phyloP scores from a whole-genome alignment of 2,888 invertebrate genomes.

The Drosophila affinis region DNA sequence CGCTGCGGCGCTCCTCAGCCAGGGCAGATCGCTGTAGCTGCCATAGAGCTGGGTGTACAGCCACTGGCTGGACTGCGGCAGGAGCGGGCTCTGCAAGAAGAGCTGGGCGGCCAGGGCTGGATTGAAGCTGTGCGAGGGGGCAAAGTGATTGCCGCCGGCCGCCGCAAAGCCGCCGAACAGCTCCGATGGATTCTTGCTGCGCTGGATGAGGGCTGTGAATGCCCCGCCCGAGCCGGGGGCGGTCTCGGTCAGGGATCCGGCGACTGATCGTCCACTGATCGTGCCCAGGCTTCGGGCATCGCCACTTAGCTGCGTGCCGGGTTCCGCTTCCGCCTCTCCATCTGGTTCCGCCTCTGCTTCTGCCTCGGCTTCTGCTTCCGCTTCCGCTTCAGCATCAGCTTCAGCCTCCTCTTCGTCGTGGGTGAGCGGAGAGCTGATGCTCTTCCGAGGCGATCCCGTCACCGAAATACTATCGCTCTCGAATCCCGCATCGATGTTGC shows the following conservation, averaged over 20 bases:
- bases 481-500: constrained; percentile 83
- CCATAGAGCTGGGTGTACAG: constrained; percentile 91
- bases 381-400: constrained; percentile 59
- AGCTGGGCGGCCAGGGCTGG: constrained; percentile 88
- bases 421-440: constrained; percentile 84
- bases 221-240: constrained; percentile 77
- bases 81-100: constrained; percentile 89
- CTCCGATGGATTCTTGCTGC: constrained; percentile 83
- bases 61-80: constrained; percentile 92
- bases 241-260: constrained; percentile 43
- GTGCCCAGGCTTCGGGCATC: constrained; percentile 53
- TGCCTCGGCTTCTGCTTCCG: constrained; percentile 50
- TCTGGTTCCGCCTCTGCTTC: constrained; percentile 22
- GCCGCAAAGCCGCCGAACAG: constrained; percentile 84
- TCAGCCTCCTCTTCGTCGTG: constrained; percentile 81
- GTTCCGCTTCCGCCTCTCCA: constrained; percentile 52
- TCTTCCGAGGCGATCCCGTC: constrained; percentile 84
- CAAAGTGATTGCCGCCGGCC: constrained; percentile 84
- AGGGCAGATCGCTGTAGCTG: constrained; percentile 87
- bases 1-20: constrained; percentile 85
- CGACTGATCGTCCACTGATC: not conserved
- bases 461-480: constrained; percentile 84
- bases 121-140: constrained; percentile 84
- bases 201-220: constrained; percentile 83
- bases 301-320: not conserved